Base-by-base conservation (phyloP, 2,797 vertebrate genomes). In the Cygnus olor region DNA sequence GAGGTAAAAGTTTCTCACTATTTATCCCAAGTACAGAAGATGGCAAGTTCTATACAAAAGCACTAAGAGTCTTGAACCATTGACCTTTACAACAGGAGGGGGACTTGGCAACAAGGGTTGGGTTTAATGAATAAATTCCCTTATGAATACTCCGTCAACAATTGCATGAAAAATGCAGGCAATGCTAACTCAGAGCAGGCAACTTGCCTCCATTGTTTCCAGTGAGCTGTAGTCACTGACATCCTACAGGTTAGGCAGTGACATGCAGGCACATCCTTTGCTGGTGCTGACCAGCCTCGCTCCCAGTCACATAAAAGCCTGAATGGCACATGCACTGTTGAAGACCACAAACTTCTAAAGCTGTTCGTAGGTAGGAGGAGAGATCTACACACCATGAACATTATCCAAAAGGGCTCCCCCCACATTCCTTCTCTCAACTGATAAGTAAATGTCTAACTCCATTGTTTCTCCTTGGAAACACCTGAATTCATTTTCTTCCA, bases 261-360 rank as follows among this genome's bases (percentile, higher is more conserved):
- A 47, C 21, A 10, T 1, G 57, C 21, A 14, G 44, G n/a, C 73
- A n/a, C 19, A 4, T 17, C n/a, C 53, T n/a, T 17, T 14, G 44
- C 12, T 4, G 58, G 42, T 11, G 44, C 51, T 14, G 28, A 42
- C 53, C 65, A 51, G 11, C 30, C 11, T 25, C 63, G 21, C 36
- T 36, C 30, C 9, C 65, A 61, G 34, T 54, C 70, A 56, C 85
- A 14, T 5, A 19, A 12, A 56, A 0, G 0, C 5, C 68, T 17
- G 7, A 68, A 19, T 1, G 40, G 36, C 49, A 56, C 4, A 0
- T 13, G n/a, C 17, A 4, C 68, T 44, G 11, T 4, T 22, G 14
- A 40, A 47, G 14, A 36, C 56, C 56, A 27, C 47, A 44, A 40
- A 10, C 25, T 22, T 53, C 34, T 11, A 10, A 44, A 63, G 21